Evolutionary conservation across 2,888 invertebrate species (phyloP).

Genomic region (Mythimna lalbum): DNA sequence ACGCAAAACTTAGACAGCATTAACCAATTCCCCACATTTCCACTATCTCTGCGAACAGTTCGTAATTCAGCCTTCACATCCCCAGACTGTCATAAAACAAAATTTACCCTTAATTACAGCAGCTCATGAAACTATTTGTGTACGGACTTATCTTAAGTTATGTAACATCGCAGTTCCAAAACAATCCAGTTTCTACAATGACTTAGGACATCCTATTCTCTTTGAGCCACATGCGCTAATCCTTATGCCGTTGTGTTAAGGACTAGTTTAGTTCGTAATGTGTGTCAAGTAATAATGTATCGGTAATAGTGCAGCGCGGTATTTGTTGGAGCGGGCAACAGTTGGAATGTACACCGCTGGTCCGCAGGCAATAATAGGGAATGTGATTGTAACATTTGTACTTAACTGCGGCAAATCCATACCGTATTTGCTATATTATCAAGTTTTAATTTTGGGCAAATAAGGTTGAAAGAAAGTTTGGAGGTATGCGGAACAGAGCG

Average conservation of each 20-base stretch:
- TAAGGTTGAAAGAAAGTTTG: too few species aligned
- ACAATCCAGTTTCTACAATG: constrained; percentile 69
- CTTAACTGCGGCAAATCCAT: constrained; percentile 60
- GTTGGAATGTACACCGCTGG: constrained; percentile 64
- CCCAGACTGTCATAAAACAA: constrained; percentile 64
- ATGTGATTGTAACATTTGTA: constrained; percentile 66
- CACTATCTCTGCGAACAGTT: constrained; percentile 57
- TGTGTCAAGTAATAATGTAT: constrained; percentile 56
- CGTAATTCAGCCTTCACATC: constrained; percentile 50
- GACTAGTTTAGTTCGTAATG: constrained; percentile 43
- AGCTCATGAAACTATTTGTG: constrained; percentile 65
- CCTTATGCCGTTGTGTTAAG: constrained; percentile 46
- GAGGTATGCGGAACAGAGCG: too few species aligned
- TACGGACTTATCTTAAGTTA: constrained; percentile 65
- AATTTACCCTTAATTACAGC: constrained; percentile 59
- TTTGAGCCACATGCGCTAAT: constrained; percentile 41
- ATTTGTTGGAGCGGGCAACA: constrained; percentile 65
- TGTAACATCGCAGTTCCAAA: constrained; percentile 62
- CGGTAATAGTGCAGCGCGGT: constrained; percentile 62
- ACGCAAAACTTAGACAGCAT: constrained; percentile 50
- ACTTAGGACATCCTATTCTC: constrained; percentile 59
- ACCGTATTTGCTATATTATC: constrained; percentile 47
- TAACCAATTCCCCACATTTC: constrained; percentile 43
- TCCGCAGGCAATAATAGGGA: constrained; percentile 63
- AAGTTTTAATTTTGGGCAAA: constrained; percentile 51